Percentiles rank a stretch among this genome's conserved stretches.
Conservation (phyloP, 2,113 vertebrate species). For the Dolichotis patagonum region DNA sequence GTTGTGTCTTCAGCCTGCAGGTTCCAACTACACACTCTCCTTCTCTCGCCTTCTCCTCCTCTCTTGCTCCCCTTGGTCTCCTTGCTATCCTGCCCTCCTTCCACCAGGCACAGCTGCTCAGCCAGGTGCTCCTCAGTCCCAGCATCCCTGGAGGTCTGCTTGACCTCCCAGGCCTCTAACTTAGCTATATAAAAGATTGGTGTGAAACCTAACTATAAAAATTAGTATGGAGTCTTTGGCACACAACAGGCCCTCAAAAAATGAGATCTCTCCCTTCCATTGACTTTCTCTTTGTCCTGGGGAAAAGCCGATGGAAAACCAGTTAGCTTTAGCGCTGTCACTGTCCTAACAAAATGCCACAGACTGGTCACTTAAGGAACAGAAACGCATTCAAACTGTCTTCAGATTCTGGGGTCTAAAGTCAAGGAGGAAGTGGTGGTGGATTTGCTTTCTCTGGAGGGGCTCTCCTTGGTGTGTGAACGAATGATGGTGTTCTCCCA, state of each 20-base stretch:
- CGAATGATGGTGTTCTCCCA: neutral
- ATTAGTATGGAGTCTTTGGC: neutral
- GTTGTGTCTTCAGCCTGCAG: neutral
- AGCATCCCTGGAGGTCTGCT: neutral
- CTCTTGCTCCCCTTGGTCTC: neutral
- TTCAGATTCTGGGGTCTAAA: neutral
- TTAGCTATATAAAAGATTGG: neutral
- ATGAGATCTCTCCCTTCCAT: neutral
- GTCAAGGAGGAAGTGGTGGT: neutral
- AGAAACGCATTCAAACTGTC: neutral
- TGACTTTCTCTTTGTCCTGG: neutral
- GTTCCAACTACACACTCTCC: rapidly evolving
- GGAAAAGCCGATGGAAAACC: neutral
- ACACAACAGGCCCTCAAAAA: neutral
- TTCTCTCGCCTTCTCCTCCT: too few relatives aligned
- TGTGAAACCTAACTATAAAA: neutral
- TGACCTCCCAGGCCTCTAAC: rapidly evolving
- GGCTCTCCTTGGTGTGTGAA: neutral
- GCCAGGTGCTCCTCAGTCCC: neutral
- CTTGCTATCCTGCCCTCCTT: too few relatives aligned
- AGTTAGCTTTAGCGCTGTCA: rapidly evolving
- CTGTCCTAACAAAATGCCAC: neutral
- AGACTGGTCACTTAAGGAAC: neutral
- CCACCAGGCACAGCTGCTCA: neutral
- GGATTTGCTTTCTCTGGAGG: neutral